Evolutionary conservation across 2,113 vertebrate genomes (phyloP), one percentile per base, ranked within the genome.

Genomic region (Pseudorasbora parva): DNA sequence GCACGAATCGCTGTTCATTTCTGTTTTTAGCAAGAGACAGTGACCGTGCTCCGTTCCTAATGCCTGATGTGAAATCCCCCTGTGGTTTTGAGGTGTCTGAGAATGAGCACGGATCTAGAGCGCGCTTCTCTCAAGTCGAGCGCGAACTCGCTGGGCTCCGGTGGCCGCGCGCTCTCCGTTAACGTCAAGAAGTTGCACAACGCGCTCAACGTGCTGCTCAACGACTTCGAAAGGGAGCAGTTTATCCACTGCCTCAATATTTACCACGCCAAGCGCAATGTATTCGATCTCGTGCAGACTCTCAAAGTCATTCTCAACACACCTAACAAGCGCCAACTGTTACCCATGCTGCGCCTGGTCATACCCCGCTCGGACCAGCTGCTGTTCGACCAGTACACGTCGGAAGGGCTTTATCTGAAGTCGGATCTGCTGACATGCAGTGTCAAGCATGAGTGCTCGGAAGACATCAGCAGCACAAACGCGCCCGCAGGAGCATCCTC

Each of bases 321-420:
- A 21, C 90, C 93, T 9, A 88, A 88, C 45, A 97, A 97, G 85
- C 94, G 97, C 8, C 96, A 96, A 89, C 94, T 98, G 76, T 91
- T 98, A 74, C 97, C 97, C 75, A 93, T 97, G 95, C 92, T 98
- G 86, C 96, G 97, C 51, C 93, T 97, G 81, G 97, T 98, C 86
- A 95, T 98, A 86, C 97, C 97, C 25, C 93, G 96, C 86, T 96
- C 97, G 2, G 97, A 98, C 91, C 97, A 98, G 93, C 95, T 98
- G 66, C 94, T 98, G 57, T 98, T 98, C 86, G 97, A 98, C 86
- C 97, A 96, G 88, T 98, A 98, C 92, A 98, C 97, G 0, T 96
- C 97, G 0, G 96, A 98, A 89, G 97, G 97, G 5, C 94, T 96
- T 74, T 97, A 97, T 85, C 88, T 97, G 85, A 95, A 95, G 83